Base-by-base conservation (phyloP, 1,140 invertebrate species). In the Drosophila guanche region DNA sequence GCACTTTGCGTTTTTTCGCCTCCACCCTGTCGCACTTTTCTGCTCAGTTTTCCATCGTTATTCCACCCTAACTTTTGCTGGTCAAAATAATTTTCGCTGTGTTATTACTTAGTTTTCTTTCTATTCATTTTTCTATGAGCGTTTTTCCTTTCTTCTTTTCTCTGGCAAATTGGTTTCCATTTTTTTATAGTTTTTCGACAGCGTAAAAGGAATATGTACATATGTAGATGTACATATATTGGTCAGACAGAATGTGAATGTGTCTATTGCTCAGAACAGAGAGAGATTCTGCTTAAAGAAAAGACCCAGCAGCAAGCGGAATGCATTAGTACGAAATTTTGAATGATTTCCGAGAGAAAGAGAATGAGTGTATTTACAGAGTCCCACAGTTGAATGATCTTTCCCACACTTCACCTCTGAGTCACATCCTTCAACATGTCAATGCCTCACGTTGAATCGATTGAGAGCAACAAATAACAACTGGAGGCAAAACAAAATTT, bases 81-180 rank as follows among this genome's bases (percentile, higher is more conserved):
- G 65, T 40, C 16, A 75, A 76, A 69, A 69, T 76, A 42, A 76
- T 76, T 76, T 76, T 76, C 63, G 53, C 68, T 73, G 33, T 73
- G 57, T 62, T 62, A 72, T 72, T 55, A 63, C 70, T 67, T 46
- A 47, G 53, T 59, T 40, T 50, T 55, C n/a, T 29, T 53, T 50
- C 53, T 43, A 62, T 23, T 20, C 16, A 0, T 1, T 20, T 20
- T 20, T 20, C 16, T 20, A 20, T 20, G 16, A 1, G 14, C 53
- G 16, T 16, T 6, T 20, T 43, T 37, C 27, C 52, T 57, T 75
- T 66, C 48, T 74, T 51, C 61, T 43, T 12, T 37, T 8, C 10
- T 60, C 10, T 60, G 54, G 72, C 71, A 68, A 75, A 75, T 75
- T 75, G 72, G 71, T 75, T 68, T 75, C 62, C 56, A 75, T 75